These are phyloP conservation scores for Paralichthys olivaceus DNA, from an alignment of 2,113 vertebrate species.

Conservation along the genomic window DNA sequence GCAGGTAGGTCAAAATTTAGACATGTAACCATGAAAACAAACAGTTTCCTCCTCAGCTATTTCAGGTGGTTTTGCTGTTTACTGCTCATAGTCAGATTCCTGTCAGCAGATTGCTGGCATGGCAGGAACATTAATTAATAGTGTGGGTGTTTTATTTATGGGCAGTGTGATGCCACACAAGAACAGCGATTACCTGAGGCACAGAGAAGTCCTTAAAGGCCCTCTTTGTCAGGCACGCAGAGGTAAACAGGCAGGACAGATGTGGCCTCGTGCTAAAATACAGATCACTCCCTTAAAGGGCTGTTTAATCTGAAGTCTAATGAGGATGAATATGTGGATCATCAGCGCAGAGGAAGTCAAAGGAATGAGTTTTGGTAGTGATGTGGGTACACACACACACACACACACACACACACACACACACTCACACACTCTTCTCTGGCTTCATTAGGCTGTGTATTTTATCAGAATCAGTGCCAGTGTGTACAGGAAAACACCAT, in stretches of 20 bases:
- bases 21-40: slow-evolving; percentile 22
- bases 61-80: slow-evolving; percentile 66
- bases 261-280: slow-evolving; percentile 81
- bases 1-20: slow-evolving; percentile 36
- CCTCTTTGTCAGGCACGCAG: slow-evolving; percentile 74
- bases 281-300: slow-evolving; percentile 76
- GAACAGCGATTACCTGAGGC: slow-evolving; percentile 84
- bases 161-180: slow-evolving; percentile 82
- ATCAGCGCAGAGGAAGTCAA: slow-evolving; percentile 56
- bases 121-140: slow-evolving; percentile 72
- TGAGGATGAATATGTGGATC: slow-evolving; percentile 79
- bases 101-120: slow-evolving; percentile 54
- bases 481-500: slow-evolving; percentile 71
- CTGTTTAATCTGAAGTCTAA: slow-evolving; percentile 71
- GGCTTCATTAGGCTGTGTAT: slow-evolving; percentile 71
- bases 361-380: slow-evolving; percentile 41
- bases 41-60: slow-evolving; percentile 47
- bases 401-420: slow-evolving; percentile 1
- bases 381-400: slow-evolving; percentile 13
- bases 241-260: slow-evolving; percentile 82
- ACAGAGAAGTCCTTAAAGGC: slow-evolving; percentile 71
- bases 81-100: slow-evolving; percentile 51
- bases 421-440: slow-evolving; percentile 37
- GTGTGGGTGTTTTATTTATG: slow-evolving; percentile 79
- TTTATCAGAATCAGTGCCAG: slow-evolving; percentile 74